A percentile compares a stretch with the other conserved stretches of the same genome.
phyloP scores from a whole-genome alignment of 2,797 vertebrate species.

The Acipenser transmontanus region DNA sequence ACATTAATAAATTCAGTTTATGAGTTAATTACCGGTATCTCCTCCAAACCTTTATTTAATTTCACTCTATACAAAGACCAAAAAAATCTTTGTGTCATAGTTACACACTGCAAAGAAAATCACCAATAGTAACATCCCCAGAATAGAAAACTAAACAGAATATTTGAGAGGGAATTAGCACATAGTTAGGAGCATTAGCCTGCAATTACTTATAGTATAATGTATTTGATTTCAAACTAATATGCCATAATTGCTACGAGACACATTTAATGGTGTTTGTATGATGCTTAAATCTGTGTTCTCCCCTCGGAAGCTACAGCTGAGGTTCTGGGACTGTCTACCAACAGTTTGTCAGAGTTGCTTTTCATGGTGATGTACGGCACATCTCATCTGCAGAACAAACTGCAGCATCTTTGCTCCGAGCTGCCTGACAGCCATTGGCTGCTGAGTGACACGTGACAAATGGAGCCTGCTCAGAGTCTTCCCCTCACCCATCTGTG shows the following conservation, averaged over 20 bases:
- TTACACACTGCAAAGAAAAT: too few species aligned
- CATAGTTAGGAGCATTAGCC: background rate
- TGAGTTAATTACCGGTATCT: too few species aligned
- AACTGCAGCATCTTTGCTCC: conserved; percentile 49
- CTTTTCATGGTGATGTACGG: conserved; percentile 40
- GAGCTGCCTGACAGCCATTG: conserved; percentile 40
- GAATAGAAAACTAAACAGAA: too few species aligned
- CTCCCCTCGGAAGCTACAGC: background rate
- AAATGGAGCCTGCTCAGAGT: conserved; percentile 37
- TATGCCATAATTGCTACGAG: conserved; percentile 9
- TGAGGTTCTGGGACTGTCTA: background rate
- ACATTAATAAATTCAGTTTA: too few species aligned
- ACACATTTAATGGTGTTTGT: background rate
- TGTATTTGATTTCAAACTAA: conserved; percentile 4
- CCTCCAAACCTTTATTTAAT: too few species aligned
- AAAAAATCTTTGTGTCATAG: too few species aligned
- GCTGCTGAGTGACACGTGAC: conserved; percentile 45
- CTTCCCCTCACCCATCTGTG: conserved; percentile 45
- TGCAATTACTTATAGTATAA: background rate
- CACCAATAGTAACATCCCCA: too few species aligned
- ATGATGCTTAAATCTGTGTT: background rate
- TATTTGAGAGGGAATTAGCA: too few species aligned
- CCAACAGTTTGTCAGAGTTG: conserved; percentile 25
- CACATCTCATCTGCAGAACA: conserved; percentile 44
- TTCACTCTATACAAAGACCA: too few species aligned